Percentiles rank a stretch among this genome's conserved stretches.
Evolutionary conservation across 2,113 vertebrate genomes (phyloP).

Genomic region (Chionodraco myersi): DNA sequence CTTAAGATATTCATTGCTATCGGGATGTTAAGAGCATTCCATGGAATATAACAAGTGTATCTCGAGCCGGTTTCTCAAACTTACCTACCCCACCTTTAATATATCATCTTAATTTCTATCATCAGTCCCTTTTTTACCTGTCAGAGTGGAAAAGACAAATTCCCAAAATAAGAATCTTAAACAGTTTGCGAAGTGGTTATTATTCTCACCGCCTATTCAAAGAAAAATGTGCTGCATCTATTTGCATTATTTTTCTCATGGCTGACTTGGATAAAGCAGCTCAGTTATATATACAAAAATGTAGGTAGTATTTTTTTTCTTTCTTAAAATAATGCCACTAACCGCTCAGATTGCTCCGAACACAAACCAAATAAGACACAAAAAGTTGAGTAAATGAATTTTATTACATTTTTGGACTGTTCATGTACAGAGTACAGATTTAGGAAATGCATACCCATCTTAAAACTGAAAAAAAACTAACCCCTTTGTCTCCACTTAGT

Average conservation of each 20-base stretch:
- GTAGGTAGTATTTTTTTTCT: too few relatives aligned
- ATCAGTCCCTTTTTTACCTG: background rate
- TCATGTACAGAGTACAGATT: slow-evolving; percentile 60
- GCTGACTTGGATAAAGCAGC: background rate
- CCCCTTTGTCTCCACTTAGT: slow-evolving; percentile 43
- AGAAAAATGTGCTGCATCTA: too few relatives aligned
- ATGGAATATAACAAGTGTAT: too few relatives aligned
- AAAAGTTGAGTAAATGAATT: slow-evolving; percentile 50
- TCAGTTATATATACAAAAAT: background rate
- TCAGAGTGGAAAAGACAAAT: background rate
- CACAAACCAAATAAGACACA: slow-evolving; percentile 2
- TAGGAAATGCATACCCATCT: slow-evolving; percentile 37
- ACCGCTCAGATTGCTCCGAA: background rate
- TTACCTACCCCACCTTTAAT: too few relatives aligned
- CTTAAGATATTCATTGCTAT: too few relatives aligned
- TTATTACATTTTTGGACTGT: slow-evolving; percentile 57
- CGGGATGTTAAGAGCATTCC: too few relatives aligned
- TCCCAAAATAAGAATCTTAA: background rate
- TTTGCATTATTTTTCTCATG: background rate
- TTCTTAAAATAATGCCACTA: background rate
- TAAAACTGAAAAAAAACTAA: slow-evolving; percentile 23
- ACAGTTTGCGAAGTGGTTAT: background rate
- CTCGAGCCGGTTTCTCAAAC: too few relatives aligned
- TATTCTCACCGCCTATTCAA: background rate
- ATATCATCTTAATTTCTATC: background rate